Conservation (phyloP, 1,140 invertebrate species). For the Drosophila rufa region DNA sequence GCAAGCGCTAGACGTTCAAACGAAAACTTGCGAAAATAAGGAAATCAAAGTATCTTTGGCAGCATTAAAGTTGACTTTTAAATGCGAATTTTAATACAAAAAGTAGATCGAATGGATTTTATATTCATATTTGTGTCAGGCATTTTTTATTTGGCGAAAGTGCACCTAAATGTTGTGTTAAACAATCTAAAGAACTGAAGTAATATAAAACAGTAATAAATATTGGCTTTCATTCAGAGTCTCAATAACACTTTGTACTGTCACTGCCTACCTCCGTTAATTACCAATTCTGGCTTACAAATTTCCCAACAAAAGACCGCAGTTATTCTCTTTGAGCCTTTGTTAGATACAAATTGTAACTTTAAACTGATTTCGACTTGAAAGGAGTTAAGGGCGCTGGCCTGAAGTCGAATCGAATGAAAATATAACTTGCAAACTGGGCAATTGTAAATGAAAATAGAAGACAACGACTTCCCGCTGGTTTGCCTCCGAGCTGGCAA, state of each 20-base stretch:
- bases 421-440: constrained; percentile 20
- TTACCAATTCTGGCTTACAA: not conserved
- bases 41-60: constrained; percentile 10
- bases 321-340: not conserved
- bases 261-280: too few relatives aligned
- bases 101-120: not conserved
- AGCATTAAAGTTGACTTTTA: not conserved
- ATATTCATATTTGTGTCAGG: not conserved
- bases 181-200: too few relatives aligned
- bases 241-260: too few relatives aligned
- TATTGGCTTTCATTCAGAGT: too few relatives aligned
- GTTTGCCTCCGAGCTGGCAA: constrained; percentile 37
- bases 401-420: constrained; percentile 21
- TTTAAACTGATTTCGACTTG: not conserved
- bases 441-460: constrained; percentile 40
- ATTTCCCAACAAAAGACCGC: not conserved
- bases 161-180: too few relatives aligned
- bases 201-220: too few relatives aligned
- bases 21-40: constrained; percentile 45
- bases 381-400: constrained; percentile 1
- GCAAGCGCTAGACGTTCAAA: constrained; percentile 22
- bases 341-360: too few relatives aligned
- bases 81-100: not conserved
- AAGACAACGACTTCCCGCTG: constrained; percentile 46
- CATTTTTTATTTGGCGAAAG: not conserved